Conservation (phyloP, 2,888 invertebrate genomes). For the Cybosia mesomella region DNA sequence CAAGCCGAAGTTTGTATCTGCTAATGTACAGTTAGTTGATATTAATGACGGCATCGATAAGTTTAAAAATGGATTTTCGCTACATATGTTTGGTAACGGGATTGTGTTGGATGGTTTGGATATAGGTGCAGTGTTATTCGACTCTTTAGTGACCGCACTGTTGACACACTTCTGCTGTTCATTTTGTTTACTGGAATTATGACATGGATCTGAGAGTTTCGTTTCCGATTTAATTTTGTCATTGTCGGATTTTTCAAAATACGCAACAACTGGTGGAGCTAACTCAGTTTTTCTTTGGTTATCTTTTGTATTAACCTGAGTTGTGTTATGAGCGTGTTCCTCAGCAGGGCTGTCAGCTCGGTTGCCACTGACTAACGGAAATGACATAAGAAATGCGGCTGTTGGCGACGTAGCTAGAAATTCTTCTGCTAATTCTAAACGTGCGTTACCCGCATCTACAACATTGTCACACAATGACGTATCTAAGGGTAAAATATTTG, state of each 20-base stretch:
- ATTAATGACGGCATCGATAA: constrained; percentile 75
- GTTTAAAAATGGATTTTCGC: constrained; percentile 79
- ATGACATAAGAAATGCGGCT: constrained; percentile 92
- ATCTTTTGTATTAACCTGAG: constrained; percentile 60
- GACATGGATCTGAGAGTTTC: constrained; percentile 49
- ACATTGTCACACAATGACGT: constrained; percentile 76
- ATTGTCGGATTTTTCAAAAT: constrained; percentile 65
- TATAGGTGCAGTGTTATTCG: constrained; percentile 29
- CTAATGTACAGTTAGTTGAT: constrained; percentile 67
- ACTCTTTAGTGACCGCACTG: constrained; percentile 58
- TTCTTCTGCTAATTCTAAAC: constrained; percentile 86
- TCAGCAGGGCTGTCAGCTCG: constrained; percentile 84
- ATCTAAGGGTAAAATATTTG: constrained; percentile 70
- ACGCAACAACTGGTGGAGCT: constrained; percentile 55
- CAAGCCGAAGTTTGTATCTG: constrained; percentile 72
- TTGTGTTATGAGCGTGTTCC: constrained; percentile 60
- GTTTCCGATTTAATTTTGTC: constrained; percentile 58
- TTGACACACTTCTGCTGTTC: constrained; percentile 64
- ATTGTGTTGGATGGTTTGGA: constrained; percentile 58
- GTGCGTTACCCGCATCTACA: constrained; percentile 85
- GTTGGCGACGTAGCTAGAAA: constrained; percentile 89
- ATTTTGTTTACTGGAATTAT: constrained; percentile 58
- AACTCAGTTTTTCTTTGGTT: constrained; percentile 61
- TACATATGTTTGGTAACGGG: constrained; percentile 57
- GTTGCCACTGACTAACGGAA: constrained; percentile 90